Evolutionary conservation across 2,888 invertebrate species (phyloP).

Genomic region (Loripinus fragilis): DNA sequence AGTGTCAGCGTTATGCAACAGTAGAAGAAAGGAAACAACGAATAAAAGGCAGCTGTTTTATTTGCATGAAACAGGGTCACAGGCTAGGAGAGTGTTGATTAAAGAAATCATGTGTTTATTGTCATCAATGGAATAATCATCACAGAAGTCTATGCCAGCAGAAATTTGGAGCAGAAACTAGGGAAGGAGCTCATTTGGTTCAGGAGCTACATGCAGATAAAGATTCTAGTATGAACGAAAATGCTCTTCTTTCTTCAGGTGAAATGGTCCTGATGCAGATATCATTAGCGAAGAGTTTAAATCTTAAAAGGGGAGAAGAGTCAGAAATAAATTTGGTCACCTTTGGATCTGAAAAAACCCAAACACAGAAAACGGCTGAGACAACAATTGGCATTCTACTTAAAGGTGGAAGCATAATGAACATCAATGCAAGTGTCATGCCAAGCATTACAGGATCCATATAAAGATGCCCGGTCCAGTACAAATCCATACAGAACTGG

Average conservation of each 20-base stretch:
- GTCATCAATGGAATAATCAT: conserved; percentile 6
- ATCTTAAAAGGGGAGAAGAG: neutral
- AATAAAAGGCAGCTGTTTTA: neutral
- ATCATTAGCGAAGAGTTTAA: conserved; percentile 11
- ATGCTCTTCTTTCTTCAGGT: conserved; percentile 26
- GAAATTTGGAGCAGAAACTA: neutral
- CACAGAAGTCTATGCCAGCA: conserved; percentile 8
- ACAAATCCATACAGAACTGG: neutral
- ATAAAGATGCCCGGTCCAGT: conserved; percentile 6
- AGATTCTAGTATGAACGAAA: conserved; percentile 5
- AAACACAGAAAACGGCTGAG: neutral
- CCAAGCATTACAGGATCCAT: conserved; percentile 17
- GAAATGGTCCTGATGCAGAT: conserved; percentile 28
- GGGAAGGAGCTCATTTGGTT: neutral
- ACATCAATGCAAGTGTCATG: conserved; percentile 24
- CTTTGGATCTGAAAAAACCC: conserved; percentile 10
- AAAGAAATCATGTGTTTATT: conserved; percentile 9
- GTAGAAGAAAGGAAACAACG: conserved; percentile 1
- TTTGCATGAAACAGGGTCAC: neutral
- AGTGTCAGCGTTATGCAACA: neutral
- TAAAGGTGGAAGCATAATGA: conserved; percentile 14
- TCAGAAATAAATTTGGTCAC: neutral
- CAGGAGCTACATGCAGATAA: neutral
- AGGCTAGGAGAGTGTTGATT: neutral
- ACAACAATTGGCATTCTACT: conserved; percentile 19